A percentile compares a stretch with the other conserved stretches of the same genome.
Evolutionary conservation across 2,888 invertebrate species (phyloP).

Genomic region (Dicranocentrus wangi): DNA sequence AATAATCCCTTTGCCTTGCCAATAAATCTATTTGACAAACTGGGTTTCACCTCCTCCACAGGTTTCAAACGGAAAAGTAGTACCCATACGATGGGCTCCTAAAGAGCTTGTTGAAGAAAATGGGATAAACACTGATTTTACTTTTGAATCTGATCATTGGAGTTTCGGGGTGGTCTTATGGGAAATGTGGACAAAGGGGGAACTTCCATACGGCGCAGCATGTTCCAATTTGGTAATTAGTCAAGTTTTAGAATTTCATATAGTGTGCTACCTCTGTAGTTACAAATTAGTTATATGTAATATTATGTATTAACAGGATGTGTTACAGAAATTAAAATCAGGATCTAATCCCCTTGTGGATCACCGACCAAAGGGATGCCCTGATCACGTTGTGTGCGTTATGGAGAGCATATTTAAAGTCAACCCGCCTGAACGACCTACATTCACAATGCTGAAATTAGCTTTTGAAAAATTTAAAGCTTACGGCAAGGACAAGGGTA

Average conservation of each 20-base stretch:
- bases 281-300: no score
- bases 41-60: neutral
- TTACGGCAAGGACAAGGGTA: neutral
- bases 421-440: constrained; percentile 54
- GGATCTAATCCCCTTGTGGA: constrained; percentile 48
- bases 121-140: constrained; percentile 5
- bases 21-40: neutral
- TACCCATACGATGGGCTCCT: constrained; percentile 62
- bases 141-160: constrained; percentile 50
- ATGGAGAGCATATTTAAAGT: constrained; percentile 52
- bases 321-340: no score
- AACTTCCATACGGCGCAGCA: constrained; percentile 43
- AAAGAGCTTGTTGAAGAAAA: constrained; percentile 51
- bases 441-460: constrained; percentile 40
- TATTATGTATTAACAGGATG: constrained; percentile 32
- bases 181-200: constrained; percentile 56
- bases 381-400: constrained; percentile 15
- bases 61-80: constrained; percentile 25
- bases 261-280: no score
- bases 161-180: constrained; percentile 57
- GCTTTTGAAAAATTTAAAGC: constrained; percentile 25
- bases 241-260: neutral
- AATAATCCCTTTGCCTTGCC: no score
- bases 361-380: constrained; percentile 38
- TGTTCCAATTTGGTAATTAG: constrained; percentile 29